A percentile compares a stretch with the other conserved stretches of the same genome.
Conservation (phyloP, 1,140 invertebrate species). For the Hetaerina americana region DNA sequence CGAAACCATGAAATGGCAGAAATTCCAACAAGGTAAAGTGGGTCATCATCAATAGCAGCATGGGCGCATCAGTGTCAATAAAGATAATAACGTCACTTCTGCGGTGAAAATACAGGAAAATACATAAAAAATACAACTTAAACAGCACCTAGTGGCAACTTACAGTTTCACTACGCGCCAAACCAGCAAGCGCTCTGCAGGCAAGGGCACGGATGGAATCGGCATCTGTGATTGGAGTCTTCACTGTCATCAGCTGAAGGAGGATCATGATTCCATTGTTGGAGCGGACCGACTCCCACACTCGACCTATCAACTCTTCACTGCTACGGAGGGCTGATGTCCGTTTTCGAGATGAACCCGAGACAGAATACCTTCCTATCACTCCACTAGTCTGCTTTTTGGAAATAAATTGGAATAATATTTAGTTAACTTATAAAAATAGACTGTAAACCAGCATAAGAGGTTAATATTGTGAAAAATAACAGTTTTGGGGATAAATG, state of each 20-base stretch:
- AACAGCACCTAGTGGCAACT: not conserved
- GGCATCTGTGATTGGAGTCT: constrained; percentile 91
- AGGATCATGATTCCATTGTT: constrained; percentile 94
- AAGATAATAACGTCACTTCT: too few species aligned
- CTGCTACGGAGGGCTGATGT: constrained; percentile 56
- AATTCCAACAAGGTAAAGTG: too few species aligned
- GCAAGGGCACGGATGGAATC: constrained; percentile 85
- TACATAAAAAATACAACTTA: not conserved
- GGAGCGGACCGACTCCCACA: constrained; percentile 83
- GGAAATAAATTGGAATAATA: not conserved
- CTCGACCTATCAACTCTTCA: constrained; percentile 75
- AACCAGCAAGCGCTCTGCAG: constrained; percentile 79
- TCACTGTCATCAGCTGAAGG: constrained; percentile 72
- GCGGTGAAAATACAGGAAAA: too few species aligned
- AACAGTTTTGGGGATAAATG: too few species aligned
- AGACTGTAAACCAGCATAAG: too few species aligned
- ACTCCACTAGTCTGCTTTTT: constrained; percentile 41
- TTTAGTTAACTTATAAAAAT: not conserved
- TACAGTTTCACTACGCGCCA: constrained; percentile 76
- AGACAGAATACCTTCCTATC: constrained; percentile 46
- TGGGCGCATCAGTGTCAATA: too few species aligned
- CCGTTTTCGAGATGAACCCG: constrained; percentile 49
- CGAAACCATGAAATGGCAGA: too few species aligned
- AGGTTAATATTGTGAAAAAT: too few species aligned
- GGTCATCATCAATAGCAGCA: too few species aligned